phyloP scores from a whole-genome alignment of 53 echinoderm and acorn worm genomes.

The Arbacia lixula region DNA sequence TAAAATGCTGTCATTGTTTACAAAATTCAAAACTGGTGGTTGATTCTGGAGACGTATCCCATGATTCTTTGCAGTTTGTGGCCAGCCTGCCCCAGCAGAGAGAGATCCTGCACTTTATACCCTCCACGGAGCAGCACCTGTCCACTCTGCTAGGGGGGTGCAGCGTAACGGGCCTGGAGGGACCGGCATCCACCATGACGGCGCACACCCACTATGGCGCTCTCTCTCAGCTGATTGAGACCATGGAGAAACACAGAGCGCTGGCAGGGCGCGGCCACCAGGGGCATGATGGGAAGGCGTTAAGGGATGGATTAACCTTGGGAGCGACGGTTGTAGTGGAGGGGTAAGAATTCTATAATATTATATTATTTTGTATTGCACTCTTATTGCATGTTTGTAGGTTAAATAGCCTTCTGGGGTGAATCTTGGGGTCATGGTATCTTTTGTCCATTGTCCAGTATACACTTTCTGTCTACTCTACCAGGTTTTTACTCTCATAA shows the following conservation, averaged over 20 bases:
- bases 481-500: no score
- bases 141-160: constrained; percentile 65
- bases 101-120: constrained; percentile 51
- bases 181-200: constrained; percentile 44
- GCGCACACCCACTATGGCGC: constrained; percentile 49
- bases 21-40: no score
- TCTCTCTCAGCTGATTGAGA: constrained; percentile 31
- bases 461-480: no score
- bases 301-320: background rate
- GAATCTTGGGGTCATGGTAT: no score
- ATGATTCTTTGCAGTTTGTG: constrained; percentile 50
- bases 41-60: no score
- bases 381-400: no score
- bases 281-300: constrained; percentile 12
- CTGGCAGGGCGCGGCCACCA: constrained; percentile 19
- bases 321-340: constrained; percentile 15
- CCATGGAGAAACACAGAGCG: constrained; percentile 43
- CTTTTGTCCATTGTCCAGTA: no score
- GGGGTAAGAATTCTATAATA: constrained; percentile 11
- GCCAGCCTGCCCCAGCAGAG: constrained; percentile 62
- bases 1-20: no score
- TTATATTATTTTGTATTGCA: no score
- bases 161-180: constrained; percentile 29
- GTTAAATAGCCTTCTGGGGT: no score
- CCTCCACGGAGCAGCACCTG: constrained; percentile 57